Evolutionary conservation across 2,797 vertebrate genomes (phyloP).

Genomic region (Enteromius anoplus): DNA sequence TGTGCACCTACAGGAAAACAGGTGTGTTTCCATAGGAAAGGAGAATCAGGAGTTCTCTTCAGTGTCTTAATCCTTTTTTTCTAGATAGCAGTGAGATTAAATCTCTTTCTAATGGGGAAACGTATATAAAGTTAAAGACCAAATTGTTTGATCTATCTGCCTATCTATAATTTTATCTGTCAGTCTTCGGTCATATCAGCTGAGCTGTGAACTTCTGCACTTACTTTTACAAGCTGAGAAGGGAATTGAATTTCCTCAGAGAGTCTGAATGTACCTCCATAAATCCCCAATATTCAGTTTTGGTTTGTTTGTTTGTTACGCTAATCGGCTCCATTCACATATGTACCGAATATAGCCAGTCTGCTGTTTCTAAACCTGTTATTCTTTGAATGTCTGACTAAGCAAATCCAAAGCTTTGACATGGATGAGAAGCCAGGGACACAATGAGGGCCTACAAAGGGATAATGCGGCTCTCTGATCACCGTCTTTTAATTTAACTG

Average conservation of each 20-base stretch:
- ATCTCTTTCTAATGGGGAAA: background rate
- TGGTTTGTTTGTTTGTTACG: slow-evolving; percentile 11
- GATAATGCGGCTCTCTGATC: slow-evolving; percentile 24
- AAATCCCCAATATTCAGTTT: slow-evolving; percentile 17
- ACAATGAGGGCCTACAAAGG: background rate
- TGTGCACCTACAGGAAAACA: background rate
- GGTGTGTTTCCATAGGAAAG: background rate
- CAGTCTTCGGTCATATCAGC: background rate
- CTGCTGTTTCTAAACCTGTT: slow-evolving; percentile 15
- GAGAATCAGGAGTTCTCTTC: background rate
- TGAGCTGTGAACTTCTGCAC: background rate
- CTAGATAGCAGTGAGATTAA: background rate
- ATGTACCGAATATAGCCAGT: slow-evolving; percentile 1
- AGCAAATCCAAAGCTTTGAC: slow-evolving; percentile 34
- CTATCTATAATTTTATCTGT: background rate
- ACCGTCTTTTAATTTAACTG: slow-evolving; percentile 32
- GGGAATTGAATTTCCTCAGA: background rate
- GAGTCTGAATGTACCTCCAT: slow-evolving; percentile 1
- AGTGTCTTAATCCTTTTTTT: background rate
- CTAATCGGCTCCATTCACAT: slow-evolving; percentile 15
- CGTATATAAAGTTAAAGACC: background rate
- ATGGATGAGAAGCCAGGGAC: slow-evolving; percentile 27
- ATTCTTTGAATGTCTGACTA: slow-evolving; percentile 29
- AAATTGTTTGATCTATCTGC: background rate
- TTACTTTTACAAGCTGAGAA: background rate